These are phyloP conservation scores for Trichonephila clavata DNA, from an alignment of 1,140 invertebrate species.

Conservation along the genomic window DNA sequence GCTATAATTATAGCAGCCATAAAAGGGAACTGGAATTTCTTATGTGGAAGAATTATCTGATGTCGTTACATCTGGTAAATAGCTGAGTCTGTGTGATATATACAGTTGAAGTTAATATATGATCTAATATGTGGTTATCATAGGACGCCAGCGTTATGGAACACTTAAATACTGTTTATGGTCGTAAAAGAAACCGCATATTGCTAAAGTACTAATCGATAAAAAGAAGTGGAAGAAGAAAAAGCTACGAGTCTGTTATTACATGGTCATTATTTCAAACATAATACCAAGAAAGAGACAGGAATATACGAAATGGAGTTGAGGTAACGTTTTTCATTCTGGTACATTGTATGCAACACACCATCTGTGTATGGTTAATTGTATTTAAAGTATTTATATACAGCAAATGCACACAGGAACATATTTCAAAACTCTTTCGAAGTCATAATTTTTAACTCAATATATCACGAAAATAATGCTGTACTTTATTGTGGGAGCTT, in stretches of 20 bases:
- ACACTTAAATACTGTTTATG: slow-evolving; percentile 38
- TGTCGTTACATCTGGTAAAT: slow-evolving; percentile 29
- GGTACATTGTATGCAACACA: not conserved
- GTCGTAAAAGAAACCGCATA: slow-evolving; percentile 30
- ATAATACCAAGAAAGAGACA: not conserved
- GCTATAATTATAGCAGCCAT: not conserved
- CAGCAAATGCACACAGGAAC: too few relatives aligned
- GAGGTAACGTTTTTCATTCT: not conserved
- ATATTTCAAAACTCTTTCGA: too few relatives aligned
- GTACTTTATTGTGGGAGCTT: too few relatives aligned
- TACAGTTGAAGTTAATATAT: slow-evolving; percentile 36
- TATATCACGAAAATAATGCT: too few relatives aligned
- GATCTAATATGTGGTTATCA: slow-evolving; percentile 23
- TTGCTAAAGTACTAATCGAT: slow-evolving; percentile 3
- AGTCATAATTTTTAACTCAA: too few relatives aligned
- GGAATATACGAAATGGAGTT: not conserved
- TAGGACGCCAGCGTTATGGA: not conserved
- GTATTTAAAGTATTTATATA: not conserved
- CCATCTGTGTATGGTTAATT: not conserved
- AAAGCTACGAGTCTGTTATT: not conserved
- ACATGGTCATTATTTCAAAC: slow-evolving; percentile 7
- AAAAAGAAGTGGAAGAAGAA: not conserved
- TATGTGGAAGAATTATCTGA: slow-evolving; percentile 35
- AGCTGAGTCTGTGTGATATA: slow-evolving; percentile 2
- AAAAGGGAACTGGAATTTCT: slow-evolving; percentile 8